A percentile compares a stretch with the other conserved stretches of the same genome.
These are phyloP conservation scores for Spialia ferax DNA, from an alignment of 2,888 invertebrate species.

Conservation along the genomic window DNA sequence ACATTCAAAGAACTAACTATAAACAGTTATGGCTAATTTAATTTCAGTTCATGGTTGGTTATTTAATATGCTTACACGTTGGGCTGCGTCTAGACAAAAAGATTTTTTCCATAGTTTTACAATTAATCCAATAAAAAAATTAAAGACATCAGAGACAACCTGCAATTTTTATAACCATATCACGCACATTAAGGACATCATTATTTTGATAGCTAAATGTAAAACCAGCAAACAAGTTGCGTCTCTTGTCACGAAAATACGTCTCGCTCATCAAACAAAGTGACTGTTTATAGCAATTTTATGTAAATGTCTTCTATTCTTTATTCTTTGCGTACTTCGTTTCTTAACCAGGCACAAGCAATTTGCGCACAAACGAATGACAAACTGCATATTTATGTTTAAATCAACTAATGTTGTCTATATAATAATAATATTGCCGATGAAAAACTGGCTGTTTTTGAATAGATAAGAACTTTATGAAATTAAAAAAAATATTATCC, in stretches of 20 bases:
- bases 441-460: too few relatives aligned
- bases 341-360: constrained; percentile 1
- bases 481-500: too few relatives aligned
- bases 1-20: too few relatives aligned
- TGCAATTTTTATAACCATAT: neutral
- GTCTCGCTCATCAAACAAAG: constrained; percentile 5
- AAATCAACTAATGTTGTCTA: neutral
- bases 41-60: too few relatives aligned
- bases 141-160: too few relatives aligned
- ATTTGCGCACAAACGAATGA: neutral
- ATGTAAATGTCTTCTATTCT: constrained; percentile 12
- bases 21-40: too few relatives aligned
- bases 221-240: neutral
- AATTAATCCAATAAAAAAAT: too few relatives aligned
- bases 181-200: neutral
- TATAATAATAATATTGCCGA: neutral
- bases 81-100: too few relatives aligned
- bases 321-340: neutral
- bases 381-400: neutral
- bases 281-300: constrained; percentile 7
- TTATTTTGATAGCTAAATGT: neutral
- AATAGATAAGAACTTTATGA: neutral
- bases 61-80: too few relatives aligned
- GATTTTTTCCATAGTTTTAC: too few relatives aligned
- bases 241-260: constrained; percentile 2